Evolutionary conservation across 2,888 invertebrate genomes (phyloP).

Genomic region (Rhimphoctona megacephalus): DNA sequence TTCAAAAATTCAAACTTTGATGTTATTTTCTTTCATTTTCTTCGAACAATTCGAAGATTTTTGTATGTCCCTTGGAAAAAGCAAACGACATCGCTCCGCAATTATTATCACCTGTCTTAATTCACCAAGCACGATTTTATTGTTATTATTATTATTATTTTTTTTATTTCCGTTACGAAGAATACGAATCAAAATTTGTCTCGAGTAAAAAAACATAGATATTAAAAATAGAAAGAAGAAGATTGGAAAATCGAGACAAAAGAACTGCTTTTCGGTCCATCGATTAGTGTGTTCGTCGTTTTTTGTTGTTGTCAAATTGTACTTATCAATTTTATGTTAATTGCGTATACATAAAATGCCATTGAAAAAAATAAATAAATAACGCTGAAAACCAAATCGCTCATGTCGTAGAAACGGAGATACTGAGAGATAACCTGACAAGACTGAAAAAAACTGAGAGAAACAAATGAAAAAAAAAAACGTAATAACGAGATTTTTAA

Average conservation of each 20-base stretch:
- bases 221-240: constrained; percentile 23
- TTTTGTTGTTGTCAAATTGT: background rate
- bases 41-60: background rate
- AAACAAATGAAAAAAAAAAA: constrained; percentile 29
- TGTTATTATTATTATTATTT: constrained; percentile 15
- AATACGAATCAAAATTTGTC: constrained; percentile 2
- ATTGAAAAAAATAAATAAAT: constrained; percentile 14
- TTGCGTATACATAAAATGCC: constrained; percentile 21
- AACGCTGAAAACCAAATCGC: constrained; percentile 61
- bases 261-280: constrained; percentile 1
- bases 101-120: constrained; percentile 66
- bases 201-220: constrained; percentile 19
- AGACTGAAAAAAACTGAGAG: constrained; percentile 73
- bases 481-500: constrained; percentile 35
- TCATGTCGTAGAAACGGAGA: constrained; percentile 52
- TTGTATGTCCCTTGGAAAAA: constrained; percentile 20
- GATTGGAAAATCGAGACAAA: constrained; percentile 19
- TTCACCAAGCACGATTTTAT: constrained; percentile 63
- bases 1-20: background rate
- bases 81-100: constrained; percentile 29
- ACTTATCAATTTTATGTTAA: constrained; percentile 6
- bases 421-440: constrained; percentile 71
- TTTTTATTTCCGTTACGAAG: constrained; percentile 35
- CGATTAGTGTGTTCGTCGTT: background rate
- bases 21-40: background rate